phyloP scores from a whole-genome alignment of 2,113 vertebrate genomes.

The Brachyhypopomus occidentalis region DNA sequence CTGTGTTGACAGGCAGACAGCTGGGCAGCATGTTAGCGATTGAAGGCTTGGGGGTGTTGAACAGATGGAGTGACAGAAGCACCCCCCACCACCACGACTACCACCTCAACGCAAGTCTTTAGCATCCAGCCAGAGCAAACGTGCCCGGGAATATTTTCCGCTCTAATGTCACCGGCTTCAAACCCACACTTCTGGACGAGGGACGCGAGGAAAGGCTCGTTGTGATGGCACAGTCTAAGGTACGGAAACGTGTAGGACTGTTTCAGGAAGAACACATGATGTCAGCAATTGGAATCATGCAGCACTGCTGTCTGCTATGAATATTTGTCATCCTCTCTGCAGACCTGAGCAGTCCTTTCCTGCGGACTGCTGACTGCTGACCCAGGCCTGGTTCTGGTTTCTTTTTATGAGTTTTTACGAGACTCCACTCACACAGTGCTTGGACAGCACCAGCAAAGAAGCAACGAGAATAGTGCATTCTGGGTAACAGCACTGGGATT shows the following conservation, averaged over 20 bases:
- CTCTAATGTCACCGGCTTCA: no score
- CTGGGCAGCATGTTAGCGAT: no score
- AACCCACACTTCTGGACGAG: no score
- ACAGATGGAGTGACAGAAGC: no score
- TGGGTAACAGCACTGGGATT: constrained; percentile 37
- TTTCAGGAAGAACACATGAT: background rate
- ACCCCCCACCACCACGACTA: no score
- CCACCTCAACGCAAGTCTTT: no score
- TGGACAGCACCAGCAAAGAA: constrained; percentile 1
- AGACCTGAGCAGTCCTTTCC: constrained; percentile 35
- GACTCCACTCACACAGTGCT: constrained; percentile 29
- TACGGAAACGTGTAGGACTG: background rate
- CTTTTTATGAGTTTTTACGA: constrained; percentile 42
- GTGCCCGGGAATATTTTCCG: no score
- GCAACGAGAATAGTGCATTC: constrained; percentile 41
- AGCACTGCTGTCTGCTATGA: constrained; percentile 15
- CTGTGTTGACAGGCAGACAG: no score
- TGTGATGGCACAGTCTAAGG: no score
- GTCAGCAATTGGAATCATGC: constrained; percentile 41
- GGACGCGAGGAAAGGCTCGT: no score
- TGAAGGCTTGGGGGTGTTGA: no score
- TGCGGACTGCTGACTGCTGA: constrained; percentile 51
- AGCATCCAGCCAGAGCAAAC: no score
- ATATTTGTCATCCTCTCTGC: constrained; percentile 25
- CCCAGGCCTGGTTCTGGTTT: constrained; percentile 41